Conservation (phyloP, 2,888 invertebrate species). For the Caenorhabditis zanzibari region DNA sequence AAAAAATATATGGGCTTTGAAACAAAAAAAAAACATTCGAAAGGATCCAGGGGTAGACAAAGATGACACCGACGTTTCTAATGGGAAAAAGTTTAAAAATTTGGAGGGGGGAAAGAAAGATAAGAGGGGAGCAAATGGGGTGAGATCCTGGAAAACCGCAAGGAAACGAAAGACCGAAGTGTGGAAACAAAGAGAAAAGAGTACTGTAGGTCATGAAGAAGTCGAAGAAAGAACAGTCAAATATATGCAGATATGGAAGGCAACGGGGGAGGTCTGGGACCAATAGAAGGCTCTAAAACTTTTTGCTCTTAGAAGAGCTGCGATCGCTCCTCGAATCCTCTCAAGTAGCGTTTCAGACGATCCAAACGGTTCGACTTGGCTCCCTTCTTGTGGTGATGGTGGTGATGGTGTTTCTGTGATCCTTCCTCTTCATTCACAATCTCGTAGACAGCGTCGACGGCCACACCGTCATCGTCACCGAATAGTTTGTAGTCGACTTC, state of each 20-base stretch:
- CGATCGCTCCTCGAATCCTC: constrained; percentile 10
- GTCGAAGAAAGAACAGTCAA: background rate
- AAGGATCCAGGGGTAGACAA: constrained; percentile 42
- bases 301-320: constrained; percentile 11
- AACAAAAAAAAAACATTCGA: too few relatives aligned
- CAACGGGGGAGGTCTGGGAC: background rate
- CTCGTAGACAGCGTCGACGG: constrained; percentile 43
- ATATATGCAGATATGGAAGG: constrained; percentile 49
- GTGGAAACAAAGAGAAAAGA: constrained; percentile 11
- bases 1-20: background rate
- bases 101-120: background rate
- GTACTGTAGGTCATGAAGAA: too few relatives aligned
- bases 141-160: constrained; percentile 55
- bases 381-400: constrained; percentile 56
- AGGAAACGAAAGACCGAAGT: constrained; percentile 51
- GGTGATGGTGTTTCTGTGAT: constrained; percentile 37
- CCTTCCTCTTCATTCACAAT: constrained; percentile 15
- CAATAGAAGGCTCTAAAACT: too few relatives aligned
- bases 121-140: background rate
- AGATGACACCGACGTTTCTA: constrained; percentile 49
- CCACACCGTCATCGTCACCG: constrained; percentile 26
- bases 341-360: constrained; percentile 39
- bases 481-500: constrained; percentile 49
- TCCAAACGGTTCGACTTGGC: constrained; percentile 51
- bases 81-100: background rate